Percentiles rank a stretch among this genome's conserved stretches.
Conservation (phyloP, 2,113 vertebrate genomes). For the Pomatostomus ruficeps region DNA sequence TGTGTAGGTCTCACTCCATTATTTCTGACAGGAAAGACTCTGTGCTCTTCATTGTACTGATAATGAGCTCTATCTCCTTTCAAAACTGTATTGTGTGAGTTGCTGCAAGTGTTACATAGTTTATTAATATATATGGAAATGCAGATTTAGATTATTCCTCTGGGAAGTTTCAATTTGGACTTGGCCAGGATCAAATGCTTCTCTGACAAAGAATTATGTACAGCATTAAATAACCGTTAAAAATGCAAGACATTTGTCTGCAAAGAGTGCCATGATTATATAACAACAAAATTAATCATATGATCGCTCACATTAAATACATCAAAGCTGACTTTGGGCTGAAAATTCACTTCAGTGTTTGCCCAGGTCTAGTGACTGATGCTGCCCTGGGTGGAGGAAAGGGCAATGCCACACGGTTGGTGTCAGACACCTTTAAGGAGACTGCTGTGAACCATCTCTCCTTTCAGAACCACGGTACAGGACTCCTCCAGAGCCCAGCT, state of each 20-base stretch:
- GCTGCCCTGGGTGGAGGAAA: not conserved
- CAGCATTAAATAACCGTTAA: not conserved
- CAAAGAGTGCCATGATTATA: not conserved
- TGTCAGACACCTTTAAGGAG: not conserved
- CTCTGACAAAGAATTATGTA: slow-evolving; percentile 2
- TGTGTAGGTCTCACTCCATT: slow-evolving; percentile 52
- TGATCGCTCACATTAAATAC: fast-evolving
- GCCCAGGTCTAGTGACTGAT: not conserved
- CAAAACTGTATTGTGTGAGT: slow-evolving; percentile 35
- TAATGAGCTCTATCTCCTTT: slow-evolving; percentile 57
- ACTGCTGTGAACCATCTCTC: not conserved
- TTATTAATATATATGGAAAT: slow-evolving; percentile 61
- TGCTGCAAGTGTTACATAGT: slow-evolving; percentile 13
- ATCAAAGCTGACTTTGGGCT: not conserved
- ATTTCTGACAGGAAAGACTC: slow-evolving; percentile 57
- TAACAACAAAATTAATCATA: not conserved
- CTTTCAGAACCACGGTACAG: not conserved
- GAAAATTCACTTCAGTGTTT: not conserved
- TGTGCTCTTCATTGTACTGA: slow-evolving; percentile 27
- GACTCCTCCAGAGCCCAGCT: not conserved
- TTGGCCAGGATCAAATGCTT: slow-evolving; percentile 16
- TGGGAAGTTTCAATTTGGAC: slow-evolving; percentile 30
- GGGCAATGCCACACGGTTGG: not conserved
- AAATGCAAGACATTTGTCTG: not conserved
- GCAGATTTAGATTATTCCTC: slow-evolving; percentile 39